Base-by-base conservation (phyloP, 2,888 invertebrate genomes). In the Rhagium mordax region DNA sequence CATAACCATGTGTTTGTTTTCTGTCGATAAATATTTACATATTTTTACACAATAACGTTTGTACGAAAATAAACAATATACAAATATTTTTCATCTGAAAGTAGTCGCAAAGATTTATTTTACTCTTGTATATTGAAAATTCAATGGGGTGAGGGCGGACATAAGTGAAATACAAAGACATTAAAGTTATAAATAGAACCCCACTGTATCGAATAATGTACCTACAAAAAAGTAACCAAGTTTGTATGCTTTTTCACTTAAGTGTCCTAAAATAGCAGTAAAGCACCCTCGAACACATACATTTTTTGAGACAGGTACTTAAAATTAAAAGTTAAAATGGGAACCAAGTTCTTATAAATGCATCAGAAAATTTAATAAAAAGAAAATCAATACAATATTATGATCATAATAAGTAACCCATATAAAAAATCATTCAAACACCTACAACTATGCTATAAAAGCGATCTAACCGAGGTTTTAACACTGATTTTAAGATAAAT, bases 1-100 rank as follows among this genome's bases (percentile, higher is more conserved):
- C 75, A 70, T 71, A 67, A 74, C 70, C 77, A 77, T 77, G 74
- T 77, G 77, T 77, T 74, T 74, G 69, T 55, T 72, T 76, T 72
- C 59, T 47, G 61, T 41, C 69, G 71, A 72, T 73, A 74, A 70
- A 67, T 71, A 70, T 72, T 74, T 67, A 72, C 70, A 57, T 62
- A 65, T 59, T 59, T 59, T 59, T 59, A 59, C 33, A 18, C 55
- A 55, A 55, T 59, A 33, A 29, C 8, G 18, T 27, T 59, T 59
- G 16, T 59, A 29, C 13, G 13, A n/a, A 33, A 33, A 59, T 59
- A 59, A 59, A 29, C 15, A 16, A 24, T 18, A 59, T 27, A 16
- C 3, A 29, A 33, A 59, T 18, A 33, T 33, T 33, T 18, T 5
- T 24, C 2, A 2, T 59, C 15, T 15, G 18, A 24, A 27, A n/a